phyloP scores from a whole-genome alignment of 2,797 vertebrate species.

The Acropternis orthonyx region DNA sequence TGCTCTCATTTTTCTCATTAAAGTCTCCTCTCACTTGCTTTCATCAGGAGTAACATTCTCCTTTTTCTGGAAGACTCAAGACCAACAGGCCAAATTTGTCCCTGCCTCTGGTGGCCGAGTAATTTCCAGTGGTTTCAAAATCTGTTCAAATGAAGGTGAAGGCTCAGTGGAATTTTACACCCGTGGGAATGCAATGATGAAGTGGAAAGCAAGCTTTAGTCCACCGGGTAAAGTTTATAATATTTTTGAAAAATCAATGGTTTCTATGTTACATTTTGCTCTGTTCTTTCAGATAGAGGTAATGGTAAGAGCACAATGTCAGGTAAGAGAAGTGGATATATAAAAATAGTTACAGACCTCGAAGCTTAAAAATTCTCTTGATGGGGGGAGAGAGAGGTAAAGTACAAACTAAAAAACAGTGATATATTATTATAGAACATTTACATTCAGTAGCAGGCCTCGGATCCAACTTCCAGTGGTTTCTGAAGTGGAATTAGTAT shows the following conservation, averaged over 20 bases:
- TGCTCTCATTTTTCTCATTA: fast-evolving
- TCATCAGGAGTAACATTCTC: slow-evolving; percentile 91
- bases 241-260: too few relatives aligned
- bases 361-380: not conserved
- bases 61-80: slow-evolving; percentile 95
- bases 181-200: slow-evolving; percentile 80
- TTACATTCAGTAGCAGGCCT: not conserved
- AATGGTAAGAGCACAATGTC: not conserved
- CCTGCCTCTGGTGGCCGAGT: slow-evolving; percentile 88
- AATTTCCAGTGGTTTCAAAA: slow-evolving; percentile 90
- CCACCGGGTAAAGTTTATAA: slow-evolving; percentile 80
- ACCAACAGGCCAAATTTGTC: slow-evolving; percentile 46
- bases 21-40: not conserved
- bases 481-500: not conserved
- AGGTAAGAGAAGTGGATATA: not conserved
- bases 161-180: slow-evolving; percentile 92
- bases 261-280: not conserved
- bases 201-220: slow-evolving; percentile 89
- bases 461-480: too few relatives aligned
- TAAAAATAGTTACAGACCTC: not conserved
- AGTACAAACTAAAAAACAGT: not conserved
- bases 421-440: not conserved
- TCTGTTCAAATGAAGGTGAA: slow-evolving; percentile 81
- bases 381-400: not conserved
- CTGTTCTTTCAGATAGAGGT: not conserved